These are phyloP conservation scores for Hemibagrus wyckioides DNA, from an alignment of 2,113 vertebrate species.

Conservation along the genomic window DNA sequence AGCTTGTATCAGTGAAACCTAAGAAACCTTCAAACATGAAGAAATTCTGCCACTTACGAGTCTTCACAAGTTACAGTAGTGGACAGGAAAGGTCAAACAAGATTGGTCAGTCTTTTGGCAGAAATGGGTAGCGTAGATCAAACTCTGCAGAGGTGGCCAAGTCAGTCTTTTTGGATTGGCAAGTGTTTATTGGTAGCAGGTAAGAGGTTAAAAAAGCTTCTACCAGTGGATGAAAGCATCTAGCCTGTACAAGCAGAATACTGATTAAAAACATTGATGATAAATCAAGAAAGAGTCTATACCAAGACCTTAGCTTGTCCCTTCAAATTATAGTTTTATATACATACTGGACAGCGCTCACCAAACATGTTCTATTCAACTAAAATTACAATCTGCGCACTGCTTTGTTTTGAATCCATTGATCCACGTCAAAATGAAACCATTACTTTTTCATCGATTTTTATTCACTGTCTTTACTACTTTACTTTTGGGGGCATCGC, in stretches of 20 bases:
- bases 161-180: not conserved
- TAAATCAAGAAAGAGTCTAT: too few species aligned
- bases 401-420: conserved; percentile 45
- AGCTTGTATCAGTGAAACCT: not conserved
- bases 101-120: not conserved
- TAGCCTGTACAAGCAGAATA: too few species aligned
- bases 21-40: not conserved
- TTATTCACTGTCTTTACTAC: conserved; percentile 8
- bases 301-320: too few species aligned
- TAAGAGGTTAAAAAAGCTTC: too few species aligned
- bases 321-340: too few species aligned
- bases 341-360: not conserved
- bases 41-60: not conserved
- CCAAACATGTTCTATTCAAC: not conserved
- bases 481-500: conserved; percentile 39
- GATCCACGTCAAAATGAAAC: conserved; percentile 47
- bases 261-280: too few species aligned
- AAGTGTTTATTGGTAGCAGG: not conserved
- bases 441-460: conserved; percentile 51
- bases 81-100: not conserved
- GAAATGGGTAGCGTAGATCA: not conserved
- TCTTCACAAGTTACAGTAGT: not conserved
- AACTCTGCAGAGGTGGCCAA: not conserved
- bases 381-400: conserved; percentile 27
- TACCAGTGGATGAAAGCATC: too few species aligned